These are phyloP conservation scores for Caenorhabditis elegans DNA, from an alignment of 1,140 invertebrate species.

Conservation along the genomic window DNA sequence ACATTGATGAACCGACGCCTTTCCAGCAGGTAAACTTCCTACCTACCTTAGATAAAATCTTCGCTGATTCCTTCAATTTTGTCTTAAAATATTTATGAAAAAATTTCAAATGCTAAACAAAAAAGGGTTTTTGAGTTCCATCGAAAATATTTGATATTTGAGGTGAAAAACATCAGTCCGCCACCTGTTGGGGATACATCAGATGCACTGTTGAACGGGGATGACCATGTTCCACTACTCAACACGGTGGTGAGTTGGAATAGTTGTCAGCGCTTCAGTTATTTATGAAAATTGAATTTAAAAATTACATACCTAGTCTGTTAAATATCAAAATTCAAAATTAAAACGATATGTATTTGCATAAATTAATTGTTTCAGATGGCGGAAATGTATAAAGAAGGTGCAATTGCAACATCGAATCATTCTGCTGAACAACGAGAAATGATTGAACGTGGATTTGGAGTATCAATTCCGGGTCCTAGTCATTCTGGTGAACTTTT, in stretches of 20 bases:
- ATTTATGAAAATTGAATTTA: too few species aligned
- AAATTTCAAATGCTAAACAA: too few species aligned
- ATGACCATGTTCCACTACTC: neutral
- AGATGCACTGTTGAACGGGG: neutral
- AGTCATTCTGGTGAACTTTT: neutral
- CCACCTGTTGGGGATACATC: neutral
- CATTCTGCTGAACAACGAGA: neutral
- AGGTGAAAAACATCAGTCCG: neutral
- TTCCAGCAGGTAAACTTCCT: slow-evolving; percentile 49
- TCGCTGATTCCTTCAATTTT: too few species aligned
- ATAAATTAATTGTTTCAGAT: neutral
- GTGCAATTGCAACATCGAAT: neutral
- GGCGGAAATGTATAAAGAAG: slow-evolving; percentile 10
- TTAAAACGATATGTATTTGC: too few species aligned
- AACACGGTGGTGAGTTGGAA: neutral
- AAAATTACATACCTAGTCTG: too few species aligned
- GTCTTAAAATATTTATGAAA: too few species aligned
- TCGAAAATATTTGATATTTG: too few species aligned
- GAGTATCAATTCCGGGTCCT: neutral
- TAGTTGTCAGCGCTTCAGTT: too few species aligned
- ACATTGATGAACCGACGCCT: slow-evolving; percentile 48
- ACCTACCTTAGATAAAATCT: too few species aligned
- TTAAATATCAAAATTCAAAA: too few species aligned
- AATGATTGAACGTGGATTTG: neutral
- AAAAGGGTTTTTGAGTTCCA: too few species aligned